Evolutionary conservation across 1,140 invertebrate genomes (phyloP).

Genomic region (Zaprionus africanus): DNA sequence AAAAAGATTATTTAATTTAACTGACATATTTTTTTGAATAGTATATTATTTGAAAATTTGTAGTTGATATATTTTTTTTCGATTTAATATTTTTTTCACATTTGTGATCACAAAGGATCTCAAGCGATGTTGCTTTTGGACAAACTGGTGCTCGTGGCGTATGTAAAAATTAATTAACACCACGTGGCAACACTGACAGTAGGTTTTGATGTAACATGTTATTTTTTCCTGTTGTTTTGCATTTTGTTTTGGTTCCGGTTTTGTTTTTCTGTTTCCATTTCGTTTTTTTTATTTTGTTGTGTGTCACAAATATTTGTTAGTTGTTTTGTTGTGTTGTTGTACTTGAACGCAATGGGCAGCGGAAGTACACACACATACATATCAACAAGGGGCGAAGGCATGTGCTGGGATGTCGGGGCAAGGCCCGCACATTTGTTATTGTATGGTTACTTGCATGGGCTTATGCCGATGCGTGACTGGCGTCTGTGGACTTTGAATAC

Average conservation of each 20-base stretch:
- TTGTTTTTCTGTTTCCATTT: constrained; percentile 21
- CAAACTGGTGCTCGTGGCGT: constrained; percentile 26
- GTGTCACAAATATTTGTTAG: constrained; percentile 72
- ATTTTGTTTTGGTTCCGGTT: constrained; percentile 47
- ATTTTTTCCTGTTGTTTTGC: constrained; percentile 31
- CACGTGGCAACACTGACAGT: constrained; percentile 71
- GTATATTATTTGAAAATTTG: neutral
- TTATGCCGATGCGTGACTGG: constrained; percentile 78
- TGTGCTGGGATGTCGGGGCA: constrained; percentile 29
- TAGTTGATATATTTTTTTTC: neutral
- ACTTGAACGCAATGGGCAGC: constrained; percentile 55
- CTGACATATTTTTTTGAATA: neutral
- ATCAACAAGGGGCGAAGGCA: neutral
- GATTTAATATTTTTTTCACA: neutral
- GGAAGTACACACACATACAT: constrained; percentile 30
- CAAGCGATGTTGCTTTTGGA: constrained; percentile 4
- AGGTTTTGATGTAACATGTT: constrained; percentile 61
- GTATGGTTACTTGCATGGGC: constrained; percentile 65
- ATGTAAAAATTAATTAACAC: constrained; percentile 70
- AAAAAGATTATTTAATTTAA: neutral
- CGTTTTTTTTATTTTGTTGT: constrained; percentile 48
- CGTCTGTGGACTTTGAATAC: constrained; percentile 79
- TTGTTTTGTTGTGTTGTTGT: constrained; percentile 66
- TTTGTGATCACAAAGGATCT: neutral
- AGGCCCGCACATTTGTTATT: constrained; percentile 50